Percentiles rank a stretch among this genome's conserved stretches.
phyloP scores from a whole-genome alignment of 2,113 vertebrate species.

The Paratilapia polleni region DNA sequence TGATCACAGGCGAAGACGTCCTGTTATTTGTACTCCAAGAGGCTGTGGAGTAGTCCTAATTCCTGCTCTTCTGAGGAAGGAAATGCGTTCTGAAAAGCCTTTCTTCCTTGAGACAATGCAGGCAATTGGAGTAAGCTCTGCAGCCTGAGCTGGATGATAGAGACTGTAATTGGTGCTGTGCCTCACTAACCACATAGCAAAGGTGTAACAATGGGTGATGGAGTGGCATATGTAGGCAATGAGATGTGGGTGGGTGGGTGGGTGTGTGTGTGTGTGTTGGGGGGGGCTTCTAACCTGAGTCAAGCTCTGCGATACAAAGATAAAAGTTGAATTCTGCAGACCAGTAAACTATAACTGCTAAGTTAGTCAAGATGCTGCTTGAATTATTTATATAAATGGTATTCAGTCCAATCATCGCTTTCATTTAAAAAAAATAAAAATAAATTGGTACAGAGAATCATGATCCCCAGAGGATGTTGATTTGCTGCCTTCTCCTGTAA shows the following conservation, averaged over 20 bases:
- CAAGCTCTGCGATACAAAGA: background rate
- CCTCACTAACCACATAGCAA: conserved; percentile 62
- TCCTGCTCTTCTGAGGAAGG: conserved; percentile 30
- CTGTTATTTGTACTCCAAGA: conserved; percentile 34
- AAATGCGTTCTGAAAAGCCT: conserved; percentile 39
- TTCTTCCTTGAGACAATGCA: conserved; percentile 47
- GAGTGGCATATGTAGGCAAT: conserved; percentile 37
- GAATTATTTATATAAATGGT: background rate
- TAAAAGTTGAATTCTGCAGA: background rate
- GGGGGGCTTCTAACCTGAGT: background rate
- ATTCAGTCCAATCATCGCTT: background rate
- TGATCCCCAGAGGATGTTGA: background rate
- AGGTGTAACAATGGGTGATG: conserved; percentile 60
- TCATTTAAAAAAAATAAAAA: accelerated
- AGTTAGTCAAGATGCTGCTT: background rate
- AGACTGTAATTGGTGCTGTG: conserved; percentile 56
- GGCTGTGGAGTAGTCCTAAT: conserved; percentile 20
- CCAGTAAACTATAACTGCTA: background rate
- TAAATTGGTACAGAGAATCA: background rate
- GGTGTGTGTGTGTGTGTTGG: background rate
- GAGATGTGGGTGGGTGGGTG: background rate
- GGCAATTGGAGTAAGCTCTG: conserved; percentile 14
- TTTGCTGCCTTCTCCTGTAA: too few species aligned
- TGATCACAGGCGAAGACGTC: conserved; percentile 21
- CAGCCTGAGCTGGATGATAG: conserved; percentile 29